Evolutionary conservation across 1,140 invertebrate genomes (phyloP).

Genomic region (Scaptomyza graminum): DNA sequence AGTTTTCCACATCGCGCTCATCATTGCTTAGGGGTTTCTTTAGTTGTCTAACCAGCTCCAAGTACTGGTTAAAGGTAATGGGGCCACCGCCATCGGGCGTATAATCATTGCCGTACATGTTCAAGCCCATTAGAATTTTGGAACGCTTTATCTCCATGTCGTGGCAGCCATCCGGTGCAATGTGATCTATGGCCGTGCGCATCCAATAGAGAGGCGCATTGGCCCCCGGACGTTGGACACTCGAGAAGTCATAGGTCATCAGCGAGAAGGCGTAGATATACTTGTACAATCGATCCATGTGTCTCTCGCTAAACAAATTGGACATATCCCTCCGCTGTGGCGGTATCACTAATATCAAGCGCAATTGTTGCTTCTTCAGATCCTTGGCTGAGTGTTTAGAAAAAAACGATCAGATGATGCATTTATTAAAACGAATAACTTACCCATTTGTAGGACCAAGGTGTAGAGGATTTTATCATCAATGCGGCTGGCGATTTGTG

Average conservation of each 20-base stretch:
- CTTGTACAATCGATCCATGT: constrained; percentile 91
- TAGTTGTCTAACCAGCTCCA: constrained; percentile 88
- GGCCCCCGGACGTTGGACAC: constrained; percentile 91
- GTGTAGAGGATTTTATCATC: constrained; percentile 87
- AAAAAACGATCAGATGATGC: neutral
- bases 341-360: constrained; percentile 93
- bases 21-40: constrained; percentile 92
- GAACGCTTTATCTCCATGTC: constrained; percentile 86
- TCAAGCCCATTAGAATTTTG: constrained; percentile 95
- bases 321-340: constrained; percentile 88
- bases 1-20: constrained; percentile 92
- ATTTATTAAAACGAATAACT: constrained; percentile 14
- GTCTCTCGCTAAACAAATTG: constrained; percentile 90
- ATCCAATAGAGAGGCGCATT: constrained; percentile 95
- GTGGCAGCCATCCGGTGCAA: constrained; percentile 87
- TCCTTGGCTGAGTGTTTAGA: constrained; percentile 53
- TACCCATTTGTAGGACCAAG: constrained; percentile 87
- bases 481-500: constrained; percentile 89
- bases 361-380: constrained; percentile 84
- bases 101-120: constrained; percentile 97
- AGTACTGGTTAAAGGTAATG: constrained; percentile 91
- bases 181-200: constrained; percentile 89
- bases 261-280: constrained; percentile 94
- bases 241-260: constrained; percentile 98
- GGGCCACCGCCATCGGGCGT: constrained; percentile 90